A percentile compares a stretch with the other conserved stretches of the same genome.
Evolutionary conservation across 1,140 invertebrate genomes (phyloP).

Genomic region (Sesamia nonagrioides): DNA sequence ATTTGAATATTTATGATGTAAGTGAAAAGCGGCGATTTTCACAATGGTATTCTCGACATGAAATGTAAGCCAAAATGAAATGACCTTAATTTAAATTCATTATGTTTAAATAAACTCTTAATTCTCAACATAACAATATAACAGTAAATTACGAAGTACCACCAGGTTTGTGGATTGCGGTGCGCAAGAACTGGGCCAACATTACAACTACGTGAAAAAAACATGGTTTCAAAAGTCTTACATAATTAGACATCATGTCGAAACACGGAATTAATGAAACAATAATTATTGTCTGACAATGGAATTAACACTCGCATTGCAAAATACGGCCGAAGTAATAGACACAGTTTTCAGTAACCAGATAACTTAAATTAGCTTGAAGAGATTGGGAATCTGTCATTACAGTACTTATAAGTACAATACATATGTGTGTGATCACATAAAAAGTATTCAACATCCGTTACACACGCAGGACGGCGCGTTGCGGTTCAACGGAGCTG

Average conservation of each 20-base stretch:
- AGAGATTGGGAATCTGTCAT: conserved; percentile 29
- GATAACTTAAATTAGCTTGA: conserved; percentile 63
- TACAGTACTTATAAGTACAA: conserved; percentile 27
- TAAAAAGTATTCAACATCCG: conserved; percentile 79
- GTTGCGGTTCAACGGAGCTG: conserved; percentile 82
- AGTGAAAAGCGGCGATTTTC: too few relatives aligned
- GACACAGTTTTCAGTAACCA: conserved; percentile 60
- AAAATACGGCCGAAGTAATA: conserved; percentile 55
- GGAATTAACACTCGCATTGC: conserved; percentile 74
- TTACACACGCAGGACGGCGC: conserved; percentile 76
- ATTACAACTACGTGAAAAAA: conserved; percentile 46
- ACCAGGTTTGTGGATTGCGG: neutral
- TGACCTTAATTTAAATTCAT: too few relatives aligned
- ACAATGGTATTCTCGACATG: too few relatives aligned
- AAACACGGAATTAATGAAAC: conserved; percentile 60
- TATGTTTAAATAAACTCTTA: neutral
- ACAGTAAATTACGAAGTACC: neutral
- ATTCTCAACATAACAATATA: neutral
- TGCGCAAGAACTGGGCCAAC: conserved; percentile 42
- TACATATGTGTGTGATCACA: conserved; percentile 47
- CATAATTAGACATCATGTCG: conserved; percentile 51
- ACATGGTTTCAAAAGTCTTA: conserved; percentile 30
- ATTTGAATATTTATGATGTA: too few relatives aligned
- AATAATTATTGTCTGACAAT: conserved; percentile 58
- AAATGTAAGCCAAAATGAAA: too few relatives aligned